Percentiles rank a stretch among this genome's conserved stretches.
Evolutionary conservation across 2,888 invertebrate species (phyloP).

Genomic region (Lamellibrachia columna): DNA sequence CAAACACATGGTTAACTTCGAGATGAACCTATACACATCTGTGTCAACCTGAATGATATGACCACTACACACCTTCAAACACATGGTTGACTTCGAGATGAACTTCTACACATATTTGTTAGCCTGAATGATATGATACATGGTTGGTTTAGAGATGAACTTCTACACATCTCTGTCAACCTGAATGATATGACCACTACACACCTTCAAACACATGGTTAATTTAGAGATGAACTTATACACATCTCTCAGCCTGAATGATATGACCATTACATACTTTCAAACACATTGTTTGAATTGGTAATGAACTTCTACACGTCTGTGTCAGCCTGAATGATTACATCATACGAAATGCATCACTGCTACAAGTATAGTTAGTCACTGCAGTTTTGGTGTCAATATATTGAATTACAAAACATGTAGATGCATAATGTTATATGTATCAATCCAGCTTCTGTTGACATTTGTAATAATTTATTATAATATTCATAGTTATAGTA

Average conservation of each 20-base stretch:
- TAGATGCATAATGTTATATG: background rate
- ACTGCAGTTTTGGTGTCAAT: background rate
- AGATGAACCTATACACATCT: background rate
- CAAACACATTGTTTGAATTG: background rate
- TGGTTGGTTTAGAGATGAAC: too few relatives aligned
- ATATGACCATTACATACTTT: too few relatives aligned
- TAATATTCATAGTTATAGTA: background rate
- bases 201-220: background rate
- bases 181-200: too few relatives aligned
- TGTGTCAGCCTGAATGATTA: background rate
- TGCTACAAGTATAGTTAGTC: background rate
- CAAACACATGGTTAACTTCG: conserved; percentile 6
- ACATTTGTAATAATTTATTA: background rate
- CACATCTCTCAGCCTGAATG: background rate
- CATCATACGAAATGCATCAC: background rate
- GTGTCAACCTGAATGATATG: background rate
- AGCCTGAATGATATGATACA: too few relatives aligned
- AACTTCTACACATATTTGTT: too few relatives aligned
- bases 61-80: background rate
- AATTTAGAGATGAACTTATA: background rate
- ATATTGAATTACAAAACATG: background rate
- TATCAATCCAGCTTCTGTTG: background rate
- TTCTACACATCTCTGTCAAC: too few relatives aligned
- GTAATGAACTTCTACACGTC: background rate
- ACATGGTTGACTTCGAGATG: too few relatives aligned